These are phyloP conservation scores for Lasius fuliginosus DNA, from an alignment of 2,888 invertebrate genomes.

Conservation along the genomic window DNA sequence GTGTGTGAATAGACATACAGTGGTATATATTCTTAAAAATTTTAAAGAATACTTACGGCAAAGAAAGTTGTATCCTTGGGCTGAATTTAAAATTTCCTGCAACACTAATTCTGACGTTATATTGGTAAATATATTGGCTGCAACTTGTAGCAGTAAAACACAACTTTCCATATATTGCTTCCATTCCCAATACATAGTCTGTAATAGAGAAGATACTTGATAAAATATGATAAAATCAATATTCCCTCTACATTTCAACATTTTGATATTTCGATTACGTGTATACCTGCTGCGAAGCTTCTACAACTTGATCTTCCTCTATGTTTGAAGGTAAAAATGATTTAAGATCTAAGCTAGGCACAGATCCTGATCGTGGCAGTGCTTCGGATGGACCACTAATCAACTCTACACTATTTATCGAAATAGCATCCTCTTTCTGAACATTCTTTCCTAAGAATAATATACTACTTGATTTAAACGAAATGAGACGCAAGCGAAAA, in stretches of 20 bases:
- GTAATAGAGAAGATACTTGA: conserved; percentile 5
- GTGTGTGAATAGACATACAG: background rate
- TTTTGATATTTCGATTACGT: conserved; percentile 22
- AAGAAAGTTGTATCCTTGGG: conserved; percentile 87
- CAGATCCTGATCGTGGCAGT: conserved; percentile 84
- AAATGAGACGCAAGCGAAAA: conserved; percentile 39
- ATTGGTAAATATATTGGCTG: conserved; percentile 87
- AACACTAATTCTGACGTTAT: conserved; percentile 87
- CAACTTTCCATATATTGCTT: conserved; percentile 87
- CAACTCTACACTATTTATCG: conserved; percentile 84
- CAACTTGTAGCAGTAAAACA: conserved; percentile 87
- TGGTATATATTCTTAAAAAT: background rate
- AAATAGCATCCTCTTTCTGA: conserved; percentile 83
- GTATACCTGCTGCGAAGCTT: conserved; percentile 83
- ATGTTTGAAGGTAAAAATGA: conserved; percentile 82
- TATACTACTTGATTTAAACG: conserved; percentile 41
- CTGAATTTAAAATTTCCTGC: conserved; percentile 87
- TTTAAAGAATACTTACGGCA: conserved; percentile 85
- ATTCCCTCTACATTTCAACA: conserved; percentile 17
- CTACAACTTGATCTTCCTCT: conserved; percentile 81
- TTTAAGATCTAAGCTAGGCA: conserved; percentile 85
- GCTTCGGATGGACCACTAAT: conserved; percentile 77
- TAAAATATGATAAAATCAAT: background rate
- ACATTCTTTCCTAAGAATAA: conserved; percentile 79
- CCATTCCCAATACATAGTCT: conserved; percentile 85